Conservation (phyloP, 2,888 invertebrate genomes). For the Limnephilus rhombicus region DNA sequence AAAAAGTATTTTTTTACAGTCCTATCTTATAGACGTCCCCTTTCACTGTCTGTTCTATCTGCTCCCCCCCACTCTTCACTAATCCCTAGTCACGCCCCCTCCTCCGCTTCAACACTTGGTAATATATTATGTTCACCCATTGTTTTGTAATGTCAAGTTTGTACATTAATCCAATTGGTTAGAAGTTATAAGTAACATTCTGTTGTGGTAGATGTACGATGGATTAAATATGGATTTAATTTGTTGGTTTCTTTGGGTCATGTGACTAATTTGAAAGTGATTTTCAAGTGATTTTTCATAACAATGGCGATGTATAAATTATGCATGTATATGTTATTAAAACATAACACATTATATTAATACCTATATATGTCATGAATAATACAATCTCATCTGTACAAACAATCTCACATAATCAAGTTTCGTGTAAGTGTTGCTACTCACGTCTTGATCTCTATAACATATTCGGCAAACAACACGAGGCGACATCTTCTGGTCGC, state of each 20-base stretch:
- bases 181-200: no score
- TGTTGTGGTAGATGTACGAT: neutral
- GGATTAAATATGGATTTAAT: neutral
- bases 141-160: no score
- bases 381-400: neutral
- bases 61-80: no score
- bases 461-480: conserved; percentile 48
- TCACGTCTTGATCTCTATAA: conserved; percentile 45
- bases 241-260: neutral
- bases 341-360: neutral
- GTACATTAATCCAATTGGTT: no score
- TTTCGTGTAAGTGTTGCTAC: neutral
- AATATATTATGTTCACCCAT: no score
- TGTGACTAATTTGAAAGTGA: no score
- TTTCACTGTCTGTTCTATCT: no score
- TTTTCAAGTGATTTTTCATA: neutral
- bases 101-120: no score
- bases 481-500: conserved; percentile 41
- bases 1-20: no score
- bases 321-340: neutral
- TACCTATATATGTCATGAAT: neutral
- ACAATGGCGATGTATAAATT: neutral
- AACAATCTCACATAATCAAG: conserved; percentile 24
- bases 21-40: no score
- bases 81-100: no score